Evolutionary conservation across 2,113 vertebrate genomes (phyloP).

Genomic region (Nestor notabilis): DNA sequence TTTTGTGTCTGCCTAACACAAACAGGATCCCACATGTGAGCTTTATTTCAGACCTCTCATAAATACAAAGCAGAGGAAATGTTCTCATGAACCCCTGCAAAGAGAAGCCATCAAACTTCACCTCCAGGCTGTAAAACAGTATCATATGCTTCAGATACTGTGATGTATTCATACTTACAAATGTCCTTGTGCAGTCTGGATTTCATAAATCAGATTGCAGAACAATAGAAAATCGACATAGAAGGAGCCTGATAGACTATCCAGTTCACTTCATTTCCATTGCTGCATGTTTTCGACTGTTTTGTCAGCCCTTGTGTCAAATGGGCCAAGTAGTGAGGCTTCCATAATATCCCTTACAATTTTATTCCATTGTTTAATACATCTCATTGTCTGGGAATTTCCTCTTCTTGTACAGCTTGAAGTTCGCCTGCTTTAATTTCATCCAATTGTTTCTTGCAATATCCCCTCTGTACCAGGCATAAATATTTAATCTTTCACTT

Average conservation of each 20-base stretch:
- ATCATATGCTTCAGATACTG: constrained; percentile 24
- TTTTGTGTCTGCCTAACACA: neutral
- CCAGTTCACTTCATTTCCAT: neutral
- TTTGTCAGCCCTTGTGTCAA: neutral
- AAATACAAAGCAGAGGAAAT: constrained; percentile 40
- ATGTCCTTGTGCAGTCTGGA: neutral
- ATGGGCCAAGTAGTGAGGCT: neutral
- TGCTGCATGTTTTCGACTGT: neutral
- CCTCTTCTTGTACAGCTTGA: neutral
- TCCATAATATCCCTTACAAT: neutral
- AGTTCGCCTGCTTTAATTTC: constrained; percentile 35
- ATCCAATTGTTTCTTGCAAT: neutral
- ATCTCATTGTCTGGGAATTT: constrained; percentile 53
- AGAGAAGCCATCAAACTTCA: constrained; percentile 31
- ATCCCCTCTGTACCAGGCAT: neutral
- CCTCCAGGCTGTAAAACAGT: constrained; percentile 19
- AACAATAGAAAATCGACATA: neutral
- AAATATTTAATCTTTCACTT: constrained; percentile 49
- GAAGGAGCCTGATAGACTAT: neutral
- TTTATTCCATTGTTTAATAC: constrained; percentile 33
- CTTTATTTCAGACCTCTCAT: constrained; percentile 34
- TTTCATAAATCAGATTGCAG: constrained; percentile 35
- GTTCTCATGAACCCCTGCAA: constrained; percentile 43
- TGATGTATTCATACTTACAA: constrained; percentile 15
- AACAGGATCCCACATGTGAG: neutral